phyloP scores from a whole-genome alignment of 1,140 invertebrate genomes.

The Aleiodes sp. region DNA sequence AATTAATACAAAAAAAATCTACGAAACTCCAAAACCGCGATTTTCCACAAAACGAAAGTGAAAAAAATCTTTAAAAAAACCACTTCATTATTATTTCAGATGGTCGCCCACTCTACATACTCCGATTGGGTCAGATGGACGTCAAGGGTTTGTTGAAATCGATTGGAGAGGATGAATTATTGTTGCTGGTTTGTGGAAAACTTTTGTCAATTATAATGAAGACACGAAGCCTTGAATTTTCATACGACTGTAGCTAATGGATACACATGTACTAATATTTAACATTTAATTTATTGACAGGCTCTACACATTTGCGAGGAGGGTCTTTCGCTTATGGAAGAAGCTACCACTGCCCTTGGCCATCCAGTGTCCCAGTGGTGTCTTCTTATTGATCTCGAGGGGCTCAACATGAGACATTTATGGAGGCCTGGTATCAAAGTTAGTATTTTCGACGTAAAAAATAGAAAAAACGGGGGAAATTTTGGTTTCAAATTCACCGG shows the following conservation, averaged over 20 bases:
- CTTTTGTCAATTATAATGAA: neutral
- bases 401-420: conserved; percentile 93
- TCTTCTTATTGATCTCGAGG: conserved; percentile 91
- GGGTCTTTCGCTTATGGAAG: conserved; percentile 82
- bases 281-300: conserved; percentile 57
- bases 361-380: conserved; percentile 90
- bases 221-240: neutral
- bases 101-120: conserved; percentile 89
- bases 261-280: conserved; percentile 27
- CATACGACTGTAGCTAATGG: neutral
- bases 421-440: conserved; percentile 92
- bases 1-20: too few relatives aligned
- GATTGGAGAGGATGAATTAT: conserved; percentile 91
- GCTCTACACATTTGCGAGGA: conserved; percentile 89
- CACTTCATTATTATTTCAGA: conserved; percentile 68
- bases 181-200: conserved; percentile 78
- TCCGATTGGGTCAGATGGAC: conserved; percentile 92
- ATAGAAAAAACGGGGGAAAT: too few relatives aligned
- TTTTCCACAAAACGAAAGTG: too few relatives aligned
- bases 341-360: conserved; percentile 78
- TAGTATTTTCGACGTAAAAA: too few relatives aligned
- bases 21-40: too few relatives aligned
- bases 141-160: conserved; percentile 93
- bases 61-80: neutral
- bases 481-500: too few relatives aligned